Conservation (phyloP, 2,888 invertebrate genomes). For the Acrobasis suavella region DNA sequence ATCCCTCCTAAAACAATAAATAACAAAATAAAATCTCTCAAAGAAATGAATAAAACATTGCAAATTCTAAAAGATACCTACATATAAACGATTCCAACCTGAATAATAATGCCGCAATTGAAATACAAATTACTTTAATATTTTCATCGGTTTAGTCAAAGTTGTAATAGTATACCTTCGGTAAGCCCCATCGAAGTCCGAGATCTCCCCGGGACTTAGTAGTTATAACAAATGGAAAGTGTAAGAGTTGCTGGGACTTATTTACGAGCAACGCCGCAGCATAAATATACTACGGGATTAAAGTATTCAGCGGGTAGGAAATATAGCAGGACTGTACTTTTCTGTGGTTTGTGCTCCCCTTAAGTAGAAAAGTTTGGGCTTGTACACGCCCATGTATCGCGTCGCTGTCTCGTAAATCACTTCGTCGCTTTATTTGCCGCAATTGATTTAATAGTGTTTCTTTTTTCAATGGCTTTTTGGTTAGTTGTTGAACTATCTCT, state of each 20-base stretch:
- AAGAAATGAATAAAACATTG: neutral
- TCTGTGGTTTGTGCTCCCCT: conserved; percentile 38
- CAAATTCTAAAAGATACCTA: neutral
- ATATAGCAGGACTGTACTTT: conserved; percentile 50
- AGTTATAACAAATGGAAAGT: conserved; percentile 70
- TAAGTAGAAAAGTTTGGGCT: conserved; percentile 44
- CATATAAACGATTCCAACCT: conserved; percentile 3
- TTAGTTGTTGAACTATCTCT: neutral
- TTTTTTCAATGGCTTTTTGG: neutral
- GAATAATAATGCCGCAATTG: conserved; percentile 6
- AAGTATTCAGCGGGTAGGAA: conserved; percentile 63
- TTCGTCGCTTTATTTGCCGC: conserved; percentile 14
- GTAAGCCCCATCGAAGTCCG: conserved; percentile 49
- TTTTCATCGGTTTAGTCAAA: conserved; percentile 39
- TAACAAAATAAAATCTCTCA: neutral
- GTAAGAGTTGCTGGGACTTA: conserved; percentile 61
- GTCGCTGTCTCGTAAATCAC: conserved; percentile 10
- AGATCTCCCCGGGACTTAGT: conserved; percentile 56
- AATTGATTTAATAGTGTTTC: conserved; percentile 18
- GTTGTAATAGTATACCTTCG: conserved; percentile 38
- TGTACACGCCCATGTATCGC: conserved; percentile 27
- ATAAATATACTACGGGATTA: conserved; percentile 67
- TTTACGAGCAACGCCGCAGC: conserved; percentile 58
- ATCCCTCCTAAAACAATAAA: neutral
- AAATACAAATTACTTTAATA: conserved; percentile 27